A percentile compares a stretch with the other conserved stretches of the same genome.
Conservation (phyloP, 2,797 vertebrate species). For the Myiothlypis chrysogaster region DNA sequence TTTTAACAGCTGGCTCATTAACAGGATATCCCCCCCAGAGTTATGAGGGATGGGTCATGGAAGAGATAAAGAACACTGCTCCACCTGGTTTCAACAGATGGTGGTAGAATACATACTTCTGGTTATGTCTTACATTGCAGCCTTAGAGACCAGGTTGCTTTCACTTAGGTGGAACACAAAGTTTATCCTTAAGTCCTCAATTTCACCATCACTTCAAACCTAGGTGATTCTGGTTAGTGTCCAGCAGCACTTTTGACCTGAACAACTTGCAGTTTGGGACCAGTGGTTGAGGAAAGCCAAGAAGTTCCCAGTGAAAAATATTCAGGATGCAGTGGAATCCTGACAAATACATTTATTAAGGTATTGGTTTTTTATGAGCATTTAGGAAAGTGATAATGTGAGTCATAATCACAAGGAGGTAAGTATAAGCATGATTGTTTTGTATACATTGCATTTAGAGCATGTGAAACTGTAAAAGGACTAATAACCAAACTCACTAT, state of each 20-base stretch:
- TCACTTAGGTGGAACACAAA: not conserved
- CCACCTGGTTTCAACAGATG: not conserved
- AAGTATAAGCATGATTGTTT: not conserved
- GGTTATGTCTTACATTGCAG: not conserved
- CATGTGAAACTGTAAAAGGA: not conserved
- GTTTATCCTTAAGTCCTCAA: not conserved
- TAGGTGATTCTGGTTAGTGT: not conserved
- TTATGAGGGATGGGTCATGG: not conserved
- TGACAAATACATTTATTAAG: not conserved
- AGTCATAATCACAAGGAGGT: not conserved
- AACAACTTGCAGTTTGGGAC: not conserved
- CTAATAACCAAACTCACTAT: not conserved
- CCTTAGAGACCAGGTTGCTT: not conserved
- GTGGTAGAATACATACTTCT: not conserved
- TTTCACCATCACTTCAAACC: not conserved
- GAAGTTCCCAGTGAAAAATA: not conserved
- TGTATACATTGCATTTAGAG: not conserved
- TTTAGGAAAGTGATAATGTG: not conserved
- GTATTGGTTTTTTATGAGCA: not conserved
- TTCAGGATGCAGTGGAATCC: not conserved
- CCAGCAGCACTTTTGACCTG: not conserved
- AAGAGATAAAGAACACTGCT: not conserved
- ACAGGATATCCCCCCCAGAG: not conserved
- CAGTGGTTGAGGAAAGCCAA: not conserved
- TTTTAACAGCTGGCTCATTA: not conserved